Base-by-base conservation (phyloP, 2,888 invertebrate species). In the Leptopterna dolabrata region DNA sequence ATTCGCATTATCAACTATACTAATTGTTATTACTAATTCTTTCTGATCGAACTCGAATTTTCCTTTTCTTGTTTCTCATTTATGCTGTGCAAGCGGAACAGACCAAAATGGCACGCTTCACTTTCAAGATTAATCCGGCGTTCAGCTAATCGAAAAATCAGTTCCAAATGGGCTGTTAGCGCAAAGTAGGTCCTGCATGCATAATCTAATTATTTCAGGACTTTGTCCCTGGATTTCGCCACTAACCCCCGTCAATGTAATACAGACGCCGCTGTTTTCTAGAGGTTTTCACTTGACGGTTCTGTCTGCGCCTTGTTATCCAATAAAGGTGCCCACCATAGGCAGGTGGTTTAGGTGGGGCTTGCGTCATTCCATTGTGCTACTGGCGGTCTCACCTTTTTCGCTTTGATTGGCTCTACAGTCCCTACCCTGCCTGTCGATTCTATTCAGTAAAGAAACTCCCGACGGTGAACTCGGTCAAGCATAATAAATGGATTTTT, bases 401-500 rank as follows among this genome's bases (percentile, higher is more conserved):
- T 63, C 63, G 63, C 63, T 63, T 63, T 63, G 63, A 63, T 63
- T 63, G 63, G 63, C 24, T 63, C 19, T 63, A 11, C 19, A 0
- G 24, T 19, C 24, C 63, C 63, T 24, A 36, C 55, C 24, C n/a
- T 24, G 63, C 24, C 16, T 14, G n/a, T 16, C 63, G 63, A 24
- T 63, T 63, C 24, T 63, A 63, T 63, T 24, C 63, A 63, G 0
- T 0, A 63, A 63, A 63, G 24, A 63, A 51, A 51, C 3, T 1
- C 63, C 63, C 63, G 2, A 24, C 24, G 63, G 63, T 24, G 63
- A 63, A 63, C 63, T 19, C 63, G 63, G 19, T 63, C 63, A 19
- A 27, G 63, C 63, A 63, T 63, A 63, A 63, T 63, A 63, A 63
- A 63, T 63, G 63, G 63, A 63, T 63, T 63, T 63, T 63, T 63